Evolutionary conservation across 2,113 vertebrate species (phyloP), one percentile per base, ranked within the genome.

Genomic region (Peromyscus polionotus): DNA sequence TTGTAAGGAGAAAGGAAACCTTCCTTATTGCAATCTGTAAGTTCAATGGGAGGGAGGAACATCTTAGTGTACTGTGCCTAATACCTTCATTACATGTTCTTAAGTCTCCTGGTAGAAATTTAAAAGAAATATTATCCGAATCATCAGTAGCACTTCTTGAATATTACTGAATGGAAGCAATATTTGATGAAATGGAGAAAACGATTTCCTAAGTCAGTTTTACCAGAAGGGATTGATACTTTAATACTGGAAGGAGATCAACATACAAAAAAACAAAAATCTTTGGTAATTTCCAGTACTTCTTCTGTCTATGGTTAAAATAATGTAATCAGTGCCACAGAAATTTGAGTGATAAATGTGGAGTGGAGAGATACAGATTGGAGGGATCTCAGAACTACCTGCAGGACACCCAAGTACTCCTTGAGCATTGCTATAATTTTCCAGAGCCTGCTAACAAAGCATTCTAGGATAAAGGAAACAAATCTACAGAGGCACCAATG

Each of bases 41-140:
- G 1, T 88, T 72, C n/a, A 54, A 54, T 7, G 42, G 63, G 8
- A 67, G 0, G 54, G 19, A 93, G 54, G 7, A 68, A 33, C 45
- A 51, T 33, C 31, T 92, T 85, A 91, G 0, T 81, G 13, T 61
- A 59, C 7, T 11, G 1, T 67, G 3, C 48, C 33, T 54, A 88
- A 11, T 48, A 33, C 42, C n/a, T 20, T 42, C 20, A 31, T 24
- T 16, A 63, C 17, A 81, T 68, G 89, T 89, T 12, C 19, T n/a
- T 63, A 31, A 70, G 5, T 92, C 8, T 48, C 28, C 45, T 28
- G n/a, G 13, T 65, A 10, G 28, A 88, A 90, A 79, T 6, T 10
- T 88, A 36, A 33, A 54, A 88, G 36, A 92, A 95, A 88, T 22
- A 28, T 48, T n/a, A 84, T 26, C 86, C 87, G 45, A 93, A 36